These are phyloP conservation scores for Bhutanitis thaidina DNA, from an alignment of 2,888 invertebrate species.

Conservation along the genomic window DNA sequence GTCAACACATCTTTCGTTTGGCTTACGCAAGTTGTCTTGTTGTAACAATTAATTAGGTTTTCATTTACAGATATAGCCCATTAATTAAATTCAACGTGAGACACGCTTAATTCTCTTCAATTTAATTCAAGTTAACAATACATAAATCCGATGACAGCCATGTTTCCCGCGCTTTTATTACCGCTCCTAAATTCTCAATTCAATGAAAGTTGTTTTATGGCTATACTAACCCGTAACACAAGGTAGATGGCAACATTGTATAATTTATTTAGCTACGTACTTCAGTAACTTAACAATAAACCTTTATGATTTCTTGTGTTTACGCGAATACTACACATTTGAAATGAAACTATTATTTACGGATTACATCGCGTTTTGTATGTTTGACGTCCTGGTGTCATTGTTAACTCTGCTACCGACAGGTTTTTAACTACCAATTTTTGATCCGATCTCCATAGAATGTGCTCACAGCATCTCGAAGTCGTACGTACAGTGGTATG, in stretches of 20 bases:
- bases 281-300: not conserved
- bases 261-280: no score
- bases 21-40: constrained; percentile 1
- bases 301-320: no score
- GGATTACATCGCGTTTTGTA: no score
- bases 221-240: not conserved
- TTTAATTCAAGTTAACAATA: constrained; percentile 1
- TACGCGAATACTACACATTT: no score
- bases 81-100: constrained; percentile 10
- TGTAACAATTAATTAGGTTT: constrained; percentile 18
- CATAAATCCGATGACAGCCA: not conserved
- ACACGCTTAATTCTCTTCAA: not conserved
- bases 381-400: no score
- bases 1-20: not conserved
- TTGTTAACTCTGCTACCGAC: no score
- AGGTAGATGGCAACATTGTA: not conserved
- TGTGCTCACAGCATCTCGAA: no score
- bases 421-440: no score
- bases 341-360: no score
- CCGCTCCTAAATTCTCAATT: not conserved
- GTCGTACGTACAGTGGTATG: no score
- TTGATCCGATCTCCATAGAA: no score
- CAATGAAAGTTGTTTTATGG: not conserved
- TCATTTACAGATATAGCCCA: constrained; percentile 7
- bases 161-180: not conserved